Evolutionary conservation across 2,888 invertebrate species (phyloP).

Genomic region (Biston betularia): DNA sequence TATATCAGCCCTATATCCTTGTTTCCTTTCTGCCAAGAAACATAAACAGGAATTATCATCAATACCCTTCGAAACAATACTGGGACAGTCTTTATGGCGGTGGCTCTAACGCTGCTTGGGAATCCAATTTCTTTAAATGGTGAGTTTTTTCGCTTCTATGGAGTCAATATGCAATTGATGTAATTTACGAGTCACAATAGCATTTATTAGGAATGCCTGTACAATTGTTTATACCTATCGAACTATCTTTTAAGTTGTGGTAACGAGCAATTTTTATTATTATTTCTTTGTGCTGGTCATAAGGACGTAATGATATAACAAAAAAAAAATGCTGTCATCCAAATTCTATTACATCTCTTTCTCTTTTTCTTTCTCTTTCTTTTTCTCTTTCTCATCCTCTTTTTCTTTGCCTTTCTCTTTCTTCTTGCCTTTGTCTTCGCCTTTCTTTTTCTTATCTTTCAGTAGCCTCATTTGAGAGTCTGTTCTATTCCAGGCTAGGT

Average conservation of each 20-base stretch:
- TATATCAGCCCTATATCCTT: constrained; percentile 57
- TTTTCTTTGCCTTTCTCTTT: too few species aligned
- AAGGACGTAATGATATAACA: too few species aligned
- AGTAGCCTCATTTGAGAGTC: too few species aligned
- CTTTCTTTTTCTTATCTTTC: too few species aligned
- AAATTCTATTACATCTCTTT: too few species aligned
- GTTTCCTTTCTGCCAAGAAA: constrained; percentile 61
- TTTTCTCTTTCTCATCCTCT: too few species aligned
- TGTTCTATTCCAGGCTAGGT: too few species aligned
- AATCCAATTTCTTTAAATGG: constrained; percentile 67
- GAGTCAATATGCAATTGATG: constrained; percentile 40
- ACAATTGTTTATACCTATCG: constrained; percentile 14
- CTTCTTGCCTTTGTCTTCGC: too few species aligned
- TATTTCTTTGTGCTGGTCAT: too few species aligned
- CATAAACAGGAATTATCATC: constrained; percentile 74
- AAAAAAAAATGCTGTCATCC: too few species aligned
- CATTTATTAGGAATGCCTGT: constrained; percentile 32
- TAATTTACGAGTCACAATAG: constrained; percentile 10
- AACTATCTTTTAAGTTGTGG: background rate
- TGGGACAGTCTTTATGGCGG: constrained; percentile 64
- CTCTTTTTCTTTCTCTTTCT: too few species aligned
- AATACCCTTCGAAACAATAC: constrained; percentile 69
- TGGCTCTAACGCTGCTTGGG: constrained; percentile 57
- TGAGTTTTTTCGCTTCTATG: constrained; percentile 38
- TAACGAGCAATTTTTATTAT: too few species aligned